These are phyloP conservation scores for Andrena minutula DNA, from an alignment of 2,888 invertebrate species.

Conservation along the genomic window DNA sequence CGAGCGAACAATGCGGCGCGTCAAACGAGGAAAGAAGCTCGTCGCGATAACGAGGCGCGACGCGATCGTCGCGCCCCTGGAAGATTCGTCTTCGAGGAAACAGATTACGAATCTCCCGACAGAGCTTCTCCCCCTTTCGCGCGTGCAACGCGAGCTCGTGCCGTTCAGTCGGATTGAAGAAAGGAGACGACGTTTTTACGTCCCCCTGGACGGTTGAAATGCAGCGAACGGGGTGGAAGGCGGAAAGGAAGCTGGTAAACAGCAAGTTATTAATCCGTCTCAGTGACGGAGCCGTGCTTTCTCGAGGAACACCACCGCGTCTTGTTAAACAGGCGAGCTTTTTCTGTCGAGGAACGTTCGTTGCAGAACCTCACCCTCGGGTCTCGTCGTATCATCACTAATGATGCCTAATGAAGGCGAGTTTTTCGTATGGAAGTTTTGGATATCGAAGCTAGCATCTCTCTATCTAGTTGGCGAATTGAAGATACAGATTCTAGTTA, in stretches of 20 bases:
- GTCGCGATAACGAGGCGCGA: slow-evolving; percentile 49
- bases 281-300: slow-evolving; percentile 6
- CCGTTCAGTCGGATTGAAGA: neutral
- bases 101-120: slow-evolving; percentile 12
- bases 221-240: neutral
- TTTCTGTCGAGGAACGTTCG: neutral
- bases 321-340: slow-evolving; percentile 29
- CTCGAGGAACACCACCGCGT: neutral
- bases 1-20: slow-evolving; percentile 10
- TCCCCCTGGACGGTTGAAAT: neutral
- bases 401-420: neutral
- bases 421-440: neutral
- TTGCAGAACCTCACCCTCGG: too few species aligned
- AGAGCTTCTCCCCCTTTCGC: neutral
- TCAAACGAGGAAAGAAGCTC: slow-evolving; percentile 12
- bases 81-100: neutral
- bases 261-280: slow-evolving; percentile 52
- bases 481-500: neutral
- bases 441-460: too few species aligned
- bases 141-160: neutral
- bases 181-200: slow-evolving; percentile 22
- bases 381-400: too few species aligned
- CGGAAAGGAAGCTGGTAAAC: slow-evolving; percentile 42
- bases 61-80: slow-evolving; percentile 15
- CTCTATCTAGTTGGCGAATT: neutral